Conservation (phyloP, 2,113 vertebrate genomes). For the Alosa alosa region DNA sequence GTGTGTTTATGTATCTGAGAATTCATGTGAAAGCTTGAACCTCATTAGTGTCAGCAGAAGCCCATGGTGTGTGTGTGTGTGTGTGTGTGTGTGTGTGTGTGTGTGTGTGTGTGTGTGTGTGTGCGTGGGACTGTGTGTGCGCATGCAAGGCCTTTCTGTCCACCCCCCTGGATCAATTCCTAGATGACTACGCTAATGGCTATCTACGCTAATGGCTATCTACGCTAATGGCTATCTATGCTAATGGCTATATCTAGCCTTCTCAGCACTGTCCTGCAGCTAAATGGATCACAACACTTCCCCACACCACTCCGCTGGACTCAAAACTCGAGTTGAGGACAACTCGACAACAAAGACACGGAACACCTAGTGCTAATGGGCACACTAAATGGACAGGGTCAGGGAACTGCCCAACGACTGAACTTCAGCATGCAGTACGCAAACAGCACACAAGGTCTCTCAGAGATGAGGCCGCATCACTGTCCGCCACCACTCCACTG, state of each 20-base stretch:
- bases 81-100: conserved; percentile 5
- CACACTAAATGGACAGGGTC: neutral
- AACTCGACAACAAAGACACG: too few relatives aligned
- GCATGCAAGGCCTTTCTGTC: neutral
- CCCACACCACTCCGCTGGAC: neutral
- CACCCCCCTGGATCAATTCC: neutral
- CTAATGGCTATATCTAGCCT: neutral
- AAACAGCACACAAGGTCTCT: too few relatives aligned
- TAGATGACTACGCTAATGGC: neutral
- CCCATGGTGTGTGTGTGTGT: neutral
- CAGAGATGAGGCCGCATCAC: neutral
- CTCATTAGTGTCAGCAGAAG: too few relatives aligned
- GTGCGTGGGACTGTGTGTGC: neutral
- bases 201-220: neutral
- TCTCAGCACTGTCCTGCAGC: neutral
- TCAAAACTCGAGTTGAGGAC: too few relatives aligned
- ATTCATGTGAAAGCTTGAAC: too few relatives aligned
- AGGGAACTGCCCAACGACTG: neutral
- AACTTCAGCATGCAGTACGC: too few relatives aligned
- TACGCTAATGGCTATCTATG: too few relatives aligned
- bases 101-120: neutral
- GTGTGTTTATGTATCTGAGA: too few relatives aligned
- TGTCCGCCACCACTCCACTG: too few relatives aligned
- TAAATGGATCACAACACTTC: neutral
- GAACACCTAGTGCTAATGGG: neutral